phyloP scores from a whole-genome alignment of 2,888 invertebrate species.

The Nomada flava region DNA sequence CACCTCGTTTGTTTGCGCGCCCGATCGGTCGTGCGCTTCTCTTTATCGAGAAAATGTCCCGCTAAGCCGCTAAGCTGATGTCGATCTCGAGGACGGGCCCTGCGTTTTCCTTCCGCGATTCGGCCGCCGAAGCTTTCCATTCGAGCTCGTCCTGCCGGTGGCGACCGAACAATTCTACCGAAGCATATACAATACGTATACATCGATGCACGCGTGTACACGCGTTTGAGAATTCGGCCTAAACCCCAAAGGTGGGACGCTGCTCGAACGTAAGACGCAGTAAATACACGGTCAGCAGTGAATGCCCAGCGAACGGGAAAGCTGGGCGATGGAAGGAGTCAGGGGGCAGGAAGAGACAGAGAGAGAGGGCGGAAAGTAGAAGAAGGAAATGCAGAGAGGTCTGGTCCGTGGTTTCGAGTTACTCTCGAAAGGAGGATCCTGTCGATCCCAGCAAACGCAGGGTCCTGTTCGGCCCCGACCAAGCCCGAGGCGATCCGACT shows the following conservation, averaged over 20 bases:
- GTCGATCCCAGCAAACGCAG: conserved; percentile 27
- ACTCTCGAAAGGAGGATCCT: conserved; percentile 51
- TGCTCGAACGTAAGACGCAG: no score
- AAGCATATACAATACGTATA: no score
- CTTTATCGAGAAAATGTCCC: background rate
- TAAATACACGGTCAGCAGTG: no score
- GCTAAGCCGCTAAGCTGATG: no score
- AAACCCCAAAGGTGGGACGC: conserved; percentile 10
- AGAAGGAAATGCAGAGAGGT: conserved; percentile 53
- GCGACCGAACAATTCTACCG: no score
- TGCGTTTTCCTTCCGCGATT: background rate
- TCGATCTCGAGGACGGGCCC: no score
- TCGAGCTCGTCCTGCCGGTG: no score
- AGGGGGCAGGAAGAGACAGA: conserved; percentile 19
- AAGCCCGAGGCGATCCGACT: conserved; percentile 26
- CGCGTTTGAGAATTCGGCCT: background rate
- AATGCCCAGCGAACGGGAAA: no score
- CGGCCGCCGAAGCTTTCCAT: no score
- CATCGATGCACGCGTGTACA: no score
- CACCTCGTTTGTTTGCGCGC: conserved; percentile 27
- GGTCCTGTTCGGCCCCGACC: conserved; percentile 6
- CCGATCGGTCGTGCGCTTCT: conserved; percentile 2
- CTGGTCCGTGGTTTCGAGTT: conserved; percentile 69
- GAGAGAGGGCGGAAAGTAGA: conserved; percentile 13
- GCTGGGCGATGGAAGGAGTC: background rate